A percentile compares a stretch with the other conserved stretches of the same genome.
Evolutionary conservation across 2,113 vertebrate genomes (phyloP).

Genomic region (Strix uralensis): DNA sequence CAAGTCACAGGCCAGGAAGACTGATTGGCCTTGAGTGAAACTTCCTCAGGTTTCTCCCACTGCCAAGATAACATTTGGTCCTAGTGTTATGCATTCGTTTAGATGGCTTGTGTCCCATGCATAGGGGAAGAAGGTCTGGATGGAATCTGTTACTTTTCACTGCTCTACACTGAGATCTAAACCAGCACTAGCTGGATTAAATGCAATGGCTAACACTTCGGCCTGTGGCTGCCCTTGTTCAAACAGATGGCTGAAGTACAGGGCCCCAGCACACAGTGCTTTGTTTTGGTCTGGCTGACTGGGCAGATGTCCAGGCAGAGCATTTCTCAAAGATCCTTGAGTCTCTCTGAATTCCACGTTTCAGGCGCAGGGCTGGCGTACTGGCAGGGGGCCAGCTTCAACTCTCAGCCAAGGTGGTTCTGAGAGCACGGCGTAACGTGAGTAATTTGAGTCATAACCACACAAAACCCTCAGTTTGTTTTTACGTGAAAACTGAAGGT

Average conservation of each 20-base stretch:
- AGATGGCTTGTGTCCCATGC: neutral
- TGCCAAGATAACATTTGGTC: neutral
- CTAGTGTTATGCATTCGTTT: neutral
- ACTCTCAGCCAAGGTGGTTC: neutral
- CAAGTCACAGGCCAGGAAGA: neutral
- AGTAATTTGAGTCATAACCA: neutral
- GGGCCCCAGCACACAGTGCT: neutral
- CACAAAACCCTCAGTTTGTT: neutral
- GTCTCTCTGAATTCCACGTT: neutral
- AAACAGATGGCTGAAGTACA: neutral
- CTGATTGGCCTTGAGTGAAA: neutral
- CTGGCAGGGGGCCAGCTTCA: constrained; percentile 18
- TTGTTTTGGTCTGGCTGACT: constrained; percentile 29
- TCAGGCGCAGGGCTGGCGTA: neutral
- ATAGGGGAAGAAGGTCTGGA: neutral
- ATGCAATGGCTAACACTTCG: accelerated
- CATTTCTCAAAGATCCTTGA: neutral
- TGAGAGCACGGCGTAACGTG: neutral
- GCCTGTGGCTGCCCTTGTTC: neutral
- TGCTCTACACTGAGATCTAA: neutral
- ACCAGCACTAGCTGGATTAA: neutral
- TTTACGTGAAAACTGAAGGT: neutral
- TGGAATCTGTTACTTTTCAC: neutral
- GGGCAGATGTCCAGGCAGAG: constrained; percentile 15
- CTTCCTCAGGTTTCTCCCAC: neutral